Conservation (phyloP, 2,888 invertebrate genomes). For the Apamea epomidion region DNA sequence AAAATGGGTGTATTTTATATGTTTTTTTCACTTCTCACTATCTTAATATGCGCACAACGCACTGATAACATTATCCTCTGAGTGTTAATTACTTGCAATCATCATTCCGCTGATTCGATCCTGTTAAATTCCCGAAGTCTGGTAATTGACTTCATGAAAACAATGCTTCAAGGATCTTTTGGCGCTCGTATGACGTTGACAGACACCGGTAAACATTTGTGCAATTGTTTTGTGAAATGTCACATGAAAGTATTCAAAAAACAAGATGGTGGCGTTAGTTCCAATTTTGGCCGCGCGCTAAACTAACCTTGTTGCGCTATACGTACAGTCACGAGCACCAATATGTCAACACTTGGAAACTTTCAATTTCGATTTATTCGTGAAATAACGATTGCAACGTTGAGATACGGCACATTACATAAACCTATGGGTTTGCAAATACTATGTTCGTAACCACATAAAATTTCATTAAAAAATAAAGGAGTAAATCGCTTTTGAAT, state of each 20-base stretch:
- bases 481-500: too few species aligned
- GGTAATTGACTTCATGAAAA: background rate
- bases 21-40: background rate
- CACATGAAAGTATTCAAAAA: background rate
- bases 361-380: too few species aligned
- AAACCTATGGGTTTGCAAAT: too few species aligned
- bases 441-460: too few species aligned
- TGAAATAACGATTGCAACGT: too few species aligned
- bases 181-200: background rate
- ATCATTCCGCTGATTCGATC: background rate
- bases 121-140: background rate
- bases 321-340: too few species aligned
- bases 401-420: too few species aligned
- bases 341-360: too few species aligned
- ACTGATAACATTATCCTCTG: background rate
- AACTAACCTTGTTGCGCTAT: background rate
- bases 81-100: background rate
- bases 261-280: background rate
- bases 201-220: background rate
- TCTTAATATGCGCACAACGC: background rate
- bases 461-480: too few species aligned
- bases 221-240: background rate
- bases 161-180: background rate
- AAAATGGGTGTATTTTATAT: too few species aligned
- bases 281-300: background rate